A percentile compares a stretch with the other conserved stretches of the same genome.
These are phyloP conservation scores for Acrocyrtus sp. DNA, from an alignment of 2,888 invertebrate genomes.

Conservation along the genomic window DNA sequence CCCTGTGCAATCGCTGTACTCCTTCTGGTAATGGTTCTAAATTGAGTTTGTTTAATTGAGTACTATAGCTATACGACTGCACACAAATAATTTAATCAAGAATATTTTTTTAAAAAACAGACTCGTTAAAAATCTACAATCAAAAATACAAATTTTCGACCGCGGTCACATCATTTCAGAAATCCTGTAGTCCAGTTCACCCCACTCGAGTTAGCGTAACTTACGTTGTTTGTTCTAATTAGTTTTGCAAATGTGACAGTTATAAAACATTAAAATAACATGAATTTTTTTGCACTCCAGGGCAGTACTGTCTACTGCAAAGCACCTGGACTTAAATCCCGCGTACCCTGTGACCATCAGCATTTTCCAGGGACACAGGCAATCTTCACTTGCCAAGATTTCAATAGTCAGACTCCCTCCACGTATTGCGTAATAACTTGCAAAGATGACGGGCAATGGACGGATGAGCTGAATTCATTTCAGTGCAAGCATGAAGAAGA, in stretches of 20 bases:
- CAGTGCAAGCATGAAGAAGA: constrained; percentile 25
- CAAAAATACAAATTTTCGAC: constrained; percentile 41
- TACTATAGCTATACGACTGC: neutral
- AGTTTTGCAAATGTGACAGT: too few species aligned
- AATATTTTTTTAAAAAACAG: too few species aligned
- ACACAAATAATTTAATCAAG: neutral
- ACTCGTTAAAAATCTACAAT: constrained; percentile 32
- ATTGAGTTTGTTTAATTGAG: neutral
- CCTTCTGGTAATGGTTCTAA: neutral
- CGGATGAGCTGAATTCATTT: constrained; percentile 40
- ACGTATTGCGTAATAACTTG: constrained; percentile 51
- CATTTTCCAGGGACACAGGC: constrained; percentile 52
- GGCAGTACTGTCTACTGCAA: constrained; percentile 46
- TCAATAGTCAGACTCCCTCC: constrained; percentile 28
- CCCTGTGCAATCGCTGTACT: constrained; percentile 28
- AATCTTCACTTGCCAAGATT: constrained; percentile 39
- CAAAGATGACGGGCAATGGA: constrained; percentile 47
- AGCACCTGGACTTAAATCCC: constrained; percentile 38
- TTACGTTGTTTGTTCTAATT: too few species aligned
- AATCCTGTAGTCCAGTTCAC: constrained; percentile 38
- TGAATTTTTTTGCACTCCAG: constrained; percentile 8
- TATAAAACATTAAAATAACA: too few species aligned
- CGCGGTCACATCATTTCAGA: constrained; percentile 13
- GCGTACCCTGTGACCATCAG: constrained; percentile 40
- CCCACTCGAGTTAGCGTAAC: constrained; percentile 34